Evolutionary conservation across 2,888 invertebrate species (phyloP).

Genomic region (Anthophora plumipes): DNA sequence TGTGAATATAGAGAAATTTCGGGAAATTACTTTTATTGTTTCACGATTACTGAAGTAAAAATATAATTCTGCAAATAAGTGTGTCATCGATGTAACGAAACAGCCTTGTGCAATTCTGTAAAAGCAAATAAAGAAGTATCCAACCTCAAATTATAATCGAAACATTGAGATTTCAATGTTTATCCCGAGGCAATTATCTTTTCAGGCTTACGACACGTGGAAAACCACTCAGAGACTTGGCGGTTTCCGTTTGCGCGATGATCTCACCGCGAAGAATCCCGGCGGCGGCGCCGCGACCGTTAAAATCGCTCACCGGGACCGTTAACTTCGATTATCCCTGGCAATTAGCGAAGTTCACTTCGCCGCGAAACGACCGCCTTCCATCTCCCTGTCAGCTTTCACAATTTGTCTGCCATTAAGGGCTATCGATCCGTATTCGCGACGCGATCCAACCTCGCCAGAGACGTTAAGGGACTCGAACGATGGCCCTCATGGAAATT

Average conservation of each 20-base stretch:
- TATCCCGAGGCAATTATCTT: background rate
- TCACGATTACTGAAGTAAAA: too few species aligned
- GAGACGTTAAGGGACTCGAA: constrained; percentile 4
- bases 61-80: too few species aligned
- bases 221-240: constrained; percentile 69
- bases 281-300: constrained; percentile 62
- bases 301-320: constrained; percentile 72
- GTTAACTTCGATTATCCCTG: constrained; percentile 66
- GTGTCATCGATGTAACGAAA: too few species aligned
- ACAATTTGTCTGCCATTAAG: constrained; percentile 60
- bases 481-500: constrained; percentile 19
- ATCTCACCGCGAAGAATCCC: constrained; percentile 70
- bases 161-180: background rate
- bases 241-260: constrained; percentile 45
- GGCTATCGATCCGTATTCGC: constrained; percentile 48
- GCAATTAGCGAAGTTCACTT: constrained; percentile 75
- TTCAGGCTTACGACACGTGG: constrained; percentile 65
- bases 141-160: background rate
- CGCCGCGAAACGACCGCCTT: constrained; percentile 45
- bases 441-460: constrained; percentile 24
- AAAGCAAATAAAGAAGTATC: background rate
- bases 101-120: background rate
- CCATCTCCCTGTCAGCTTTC: constrained; percentile 56
- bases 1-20: too few species aligned
- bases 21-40: too few species aligned